Percentiles rank a stretch among this genome's conserved stretches.
phyloP scores from a whole-genome alignment of 2,797 vertebrate genomes.

The Gallinago solitaria region DNA sequence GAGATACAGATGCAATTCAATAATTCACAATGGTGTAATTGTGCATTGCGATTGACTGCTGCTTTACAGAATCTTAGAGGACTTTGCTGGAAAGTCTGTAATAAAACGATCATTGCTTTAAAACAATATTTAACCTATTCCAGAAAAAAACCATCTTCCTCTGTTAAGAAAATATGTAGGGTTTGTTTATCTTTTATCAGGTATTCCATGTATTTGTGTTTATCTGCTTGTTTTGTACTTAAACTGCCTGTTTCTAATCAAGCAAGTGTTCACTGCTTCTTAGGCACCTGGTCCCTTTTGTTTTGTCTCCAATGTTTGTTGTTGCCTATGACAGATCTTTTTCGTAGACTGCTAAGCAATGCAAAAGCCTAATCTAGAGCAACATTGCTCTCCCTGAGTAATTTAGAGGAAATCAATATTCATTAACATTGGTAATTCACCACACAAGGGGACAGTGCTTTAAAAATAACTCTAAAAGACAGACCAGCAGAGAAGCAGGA shows the following conservation, averaged over 20 bases:
- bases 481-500: not conserved
- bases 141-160: not conserved
- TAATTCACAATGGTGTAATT: not conserved
- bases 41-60: not conserved
- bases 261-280: conserved; percentile 14
- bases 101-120: conserved; percentile 4
- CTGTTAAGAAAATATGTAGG: not conserved
- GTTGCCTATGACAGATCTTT: conserved; percentile 18
- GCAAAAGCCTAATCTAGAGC: conserved; percentile 32
- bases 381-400: conserved; percentile 14
- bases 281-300: not conserved
- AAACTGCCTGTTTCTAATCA: conserved; percentile 32
- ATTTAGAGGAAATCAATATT: conserved; percentile 39
- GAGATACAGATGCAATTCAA: not conserved
- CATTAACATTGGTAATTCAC: conserved; percentile 46
- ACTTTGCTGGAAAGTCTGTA: not conserved
- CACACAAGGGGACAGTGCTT: not conserved
- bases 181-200: conserved; percentile 18
- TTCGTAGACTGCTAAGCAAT: conserved; percentile 38
- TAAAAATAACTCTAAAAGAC: not conserved
- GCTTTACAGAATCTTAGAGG: not conserved
- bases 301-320: conserved; percentile 29
- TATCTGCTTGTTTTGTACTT: conserved; percentile 57
- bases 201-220: conserved; percentile 7
- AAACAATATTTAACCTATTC: not conserved